Evolutionary conservation across 2,888 invertebrate species (phyloP).

Genomic region (Xestia c-nigrum): DNA sequence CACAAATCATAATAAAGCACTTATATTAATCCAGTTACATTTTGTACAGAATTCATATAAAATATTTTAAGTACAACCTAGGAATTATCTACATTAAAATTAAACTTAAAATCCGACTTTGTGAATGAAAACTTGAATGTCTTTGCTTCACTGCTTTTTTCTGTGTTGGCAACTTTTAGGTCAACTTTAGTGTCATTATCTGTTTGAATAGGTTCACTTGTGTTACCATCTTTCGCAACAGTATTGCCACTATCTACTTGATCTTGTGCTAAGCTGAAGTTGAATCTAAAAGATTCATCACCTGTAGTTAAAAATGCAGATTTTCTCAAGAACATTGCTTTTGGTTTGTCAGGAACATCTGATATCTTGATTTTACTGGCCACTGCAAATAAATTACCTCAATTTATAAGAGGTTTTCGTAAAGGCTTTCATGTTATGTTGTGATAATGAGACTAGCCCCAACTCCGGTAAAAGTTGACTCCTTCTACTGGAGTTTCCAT

Average conservation of each 20-base stretch:
- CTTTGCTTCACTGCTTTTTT: slow-evolving; percentile 65
- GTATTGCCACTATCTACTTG: slow-evolving; percentile 69
- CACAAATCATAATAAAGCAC: slow-evolving; percentile 52
- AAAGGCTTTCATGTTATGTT: slow-evolving; percentile 43
- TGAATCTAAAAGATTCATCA: slow-evolving; percentile 90
- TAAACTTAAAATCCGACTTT: slow-evolving; percentile 92
- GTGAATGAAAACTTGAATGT: slow-evolving; percentile 85
- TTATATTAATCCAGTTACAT: slow-evolving; percentile 54
- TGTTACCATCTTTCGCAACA: slow-evolving; percentile 47
- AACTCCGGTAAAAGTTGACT: slow-evolving; percentile 10
- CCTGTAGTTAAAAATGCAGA: slow-evolving; percentile 90
- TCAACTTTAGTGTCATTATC: slow-evolving; percentile 58
- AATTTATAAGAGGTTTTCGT: slow-evolving; percentile 57
- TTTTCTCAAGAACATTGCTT: slow-evolving; percentile 93
- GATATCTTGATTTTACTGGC: slow-evolving; percentile 91
- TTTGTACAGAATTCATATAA: slow-evolving; percentile 57
- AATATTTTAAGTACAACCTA: slow-evolving; percentile 64
- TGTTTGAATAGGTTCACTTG: slow-evolving; percentile 45
- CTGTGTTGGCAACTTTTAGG: slow-evolving; percentile 59
- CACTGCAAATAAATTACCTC: slow-evolving; percentile 83
- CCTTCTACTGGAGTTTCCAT: slow-evolving; percentile 35
- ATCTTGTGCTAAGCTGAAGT: slow-evolving; percentile 79
- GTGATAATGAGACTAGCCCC: slow-evolving; percentile 18
- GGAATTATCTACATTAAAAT: slow-evolving; percentile 88
- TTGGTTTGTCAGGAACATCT: slow-evolving; percentile 86